A percentile compares a stretch with the other conserved stretches of the same genome.
These are phyloP conservation scores for Eupithecia dodoneata DNA, from an alignment of 2,888 invertebrate genomes.

Conservation along the genomic window DNA sequence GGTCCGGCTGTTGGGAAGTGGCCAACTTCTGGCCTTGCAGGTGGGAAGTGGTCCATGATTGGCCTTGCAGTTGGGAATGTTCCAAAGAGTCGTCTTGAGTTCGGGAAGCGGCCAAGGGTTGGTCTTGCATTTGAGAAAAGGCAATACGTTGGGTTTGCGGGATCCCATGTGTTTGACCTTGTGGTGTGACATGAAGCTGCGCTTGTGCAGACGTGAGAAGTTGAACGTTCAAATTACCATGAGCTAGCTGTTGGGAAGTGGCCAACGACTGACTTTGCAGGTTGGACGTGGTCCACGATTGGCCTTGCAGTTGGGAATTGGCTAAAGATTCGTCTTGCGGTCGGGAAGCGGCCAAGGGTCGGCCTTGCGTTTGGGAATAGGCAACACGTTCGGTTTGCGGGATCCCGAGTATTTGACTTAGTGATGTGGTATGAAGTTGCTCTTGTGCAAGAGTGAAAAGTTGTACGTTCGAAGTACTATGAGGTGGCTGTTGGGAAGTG, in stretches of 20 bases:
- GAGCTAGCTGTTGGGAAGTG: slow-evolving; percentile 12
- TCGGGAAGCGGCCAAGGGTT: neutral
- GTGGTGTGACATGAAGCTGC: slow-evolving; percentile 12
- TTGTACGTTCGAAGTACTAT: slow-evolving; percentile 17
- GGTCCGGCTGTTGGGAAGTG: neutral
- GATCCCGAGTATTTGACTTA: slow-evolving; percentile 8
- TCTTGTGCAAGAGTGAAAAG: slow-evolving; percentile 14
- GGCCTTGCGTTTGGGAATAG: slow-evolving; percentile 7
- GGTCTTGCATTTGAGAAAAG: neutral
- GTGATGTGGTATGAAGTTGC: slow-evolving; percentile 13
- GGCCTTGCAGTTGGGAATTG: neutral
- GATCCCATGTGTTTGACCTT: slow-evolving; percentile 9
- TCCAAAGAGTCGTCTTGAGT: neutral
- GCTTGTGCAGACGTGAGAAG: slow-evolving; percentile 18
- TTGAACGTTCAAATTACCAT: slow-evolving; percentile 17
- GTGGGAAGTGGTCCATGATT: neutral
- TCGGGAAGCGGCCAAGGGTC: slow-evolving; percentile 3
- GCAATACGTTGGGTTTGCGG: neutral
- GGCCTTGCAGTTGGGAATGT: neutral
- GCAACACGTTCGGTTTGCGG: slow-evolving; percentile 9
- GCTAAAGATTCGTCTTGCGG: neutral
- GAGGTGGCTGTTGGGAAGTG: neutral
- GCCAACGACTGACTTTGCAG: neutral
- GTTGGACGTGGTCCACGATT: neutral
- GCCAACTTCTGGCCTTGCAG: neutral